Percentiles rank a stretch among this genome's conserved stretches.
phyloP scores from a whole-genome alignment of 2,113 vertebrate species.

The Ctenodactylus gundi region DNA sequence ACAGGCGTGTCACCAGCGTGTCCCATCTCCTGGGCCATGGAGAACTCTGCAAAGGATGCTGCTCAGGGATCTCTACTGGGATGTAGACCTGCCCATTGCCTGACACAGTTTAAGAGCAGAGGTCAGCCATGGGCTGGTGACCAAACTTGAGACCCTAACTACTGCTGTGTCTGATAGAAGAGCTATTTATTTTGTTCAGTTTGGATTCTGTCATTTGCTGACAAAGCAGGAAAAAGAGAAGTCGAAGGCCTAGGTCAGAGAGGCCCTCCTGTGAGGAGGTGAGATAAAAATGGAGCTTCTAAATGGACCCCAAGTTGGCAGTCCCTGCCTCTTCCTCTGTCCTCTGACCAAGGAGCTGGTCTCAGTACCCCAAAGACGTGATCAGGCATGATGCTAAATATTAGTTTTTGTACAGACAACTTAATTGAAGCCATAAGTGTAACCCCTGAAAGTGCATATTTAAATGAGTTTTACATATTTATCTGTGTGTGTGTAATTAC shows the following conservation, averaged over 20 bases:
- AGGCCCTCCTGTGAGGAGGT: rapidly evolving
- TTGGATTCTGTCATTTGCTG: background rate
- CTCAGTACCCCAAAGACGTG: background rate
- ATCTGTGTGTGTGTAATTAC: background rate
- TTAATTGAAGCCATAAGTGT: background rate
- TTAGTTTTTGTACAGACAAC: background rate
- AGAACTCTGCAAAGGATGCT: background rate
- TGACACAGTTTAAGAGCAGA: background rate
- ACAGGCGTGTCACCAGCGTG: rapidly evolving
- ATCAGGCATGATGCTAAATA: background rate
- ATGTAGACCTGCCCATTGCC: background rate
- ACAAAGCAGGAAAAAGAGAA: background rate
- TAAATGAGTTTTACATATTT: background rate
- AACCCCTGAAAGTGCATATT: background rate
- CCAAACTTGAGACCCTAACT: background rate
- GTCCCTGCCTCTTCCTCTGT: background rate
- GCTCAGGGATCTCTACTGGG: background rate
- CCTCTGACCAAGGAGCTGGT: background rate
- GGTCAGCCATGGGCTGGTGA: background rate
- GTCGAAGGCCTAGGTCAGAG: background rate
- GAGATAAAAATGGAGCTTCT: background rate
- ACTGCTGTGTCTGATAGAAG: background rate
- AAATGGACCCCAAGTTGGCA: too few species aligned
- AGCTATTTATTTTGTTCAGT: background rate
- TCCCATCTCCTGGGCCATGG: background rate